Evolutionary conservation across 2,797 vertebrate species (phyloP), one percentile per base, ranked within the genome.

Genomic region (Gallinago nigripennis): DNA sequence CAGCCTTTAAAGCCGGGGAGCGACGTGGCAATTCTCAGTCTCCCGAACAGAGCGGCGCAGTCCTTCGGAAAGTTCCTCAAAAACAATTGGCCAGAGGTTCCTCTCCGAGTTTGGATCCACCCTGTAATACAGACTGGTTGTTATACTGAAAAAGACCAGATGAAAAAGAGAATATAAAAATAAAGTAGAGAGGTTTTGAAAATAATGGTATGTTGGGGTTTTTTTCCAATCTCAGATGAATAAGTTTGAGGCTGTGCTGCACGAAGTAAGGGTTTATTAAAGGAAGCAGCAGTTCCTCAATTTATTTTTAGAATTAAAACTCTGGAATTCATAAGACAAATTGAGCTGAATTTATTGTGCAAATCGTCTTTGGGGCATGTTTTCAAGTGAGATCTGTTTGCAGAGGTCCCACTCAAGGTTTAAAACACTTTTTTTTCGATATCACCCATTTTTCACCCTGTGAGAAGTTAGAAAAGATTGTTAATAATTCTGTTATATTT

Each of bases 21-120:
- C 96, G 5, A 98, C 97, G 97, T 98, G 98, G 98, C 98, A 96
- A 96, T 86, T 96, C 97, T 84, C 96, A 82, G 81, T 23, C 84
- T 95, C 94, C 43, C 72, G 70, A 90, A 70, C 2, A 5, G 53
- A 88, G 83, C 76, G 70, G 78, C 0, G 1, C 84, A 88, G 86
- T 58, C 84, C 76, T 91, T 82, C 6, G 63, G 88, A 96, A 98
- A 96, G 94, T 96, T 96, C 92, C 95, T 97, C 93, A 96, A 60
- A 94, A 93, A 97, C 95, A 97, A 86, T 73, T 94, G 92, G 93
- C 92, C 89, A 90, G 82, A 91, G 82, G 61, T 88, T 96, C 89
- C 68, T 81, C 75, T 78, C 56, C 25, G 82, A 89, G 87, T 72
- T 82, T n/a, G 92, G 95, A 94, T 97, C 95, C 95, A 97, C 92